Base-by-base conservation (phyloP, 1,140 invertebrate species). In the Gryon sp. region DNA sequence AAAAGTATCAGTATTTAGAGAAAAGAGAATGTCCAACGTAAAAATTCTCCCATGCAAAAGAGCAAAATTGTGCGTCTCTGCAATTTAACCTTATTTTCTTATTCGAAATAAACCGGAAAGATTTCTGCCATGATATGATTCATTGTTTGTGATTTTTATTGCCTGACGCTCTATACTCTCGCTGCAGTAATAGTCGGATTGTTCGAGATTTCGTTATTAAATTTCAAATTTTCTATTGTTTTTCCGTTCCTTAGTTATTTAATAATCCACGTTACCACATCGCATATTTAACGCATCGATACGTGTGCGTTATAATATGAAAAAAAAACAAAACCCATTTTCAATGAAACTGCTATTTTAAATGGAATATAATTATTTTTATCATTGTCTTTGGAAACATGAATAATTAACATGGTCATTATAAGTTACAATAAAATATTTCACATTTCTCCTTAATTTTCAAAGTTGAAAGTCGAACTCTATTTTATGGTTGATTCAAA, bases 81-180 rank as follows among this genome's bases (percentile, higher is more conserved):
- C 57, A 32, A 62, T 32, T 55, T 8, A 41, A 36, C 52, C 41
- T 57, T 59, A 52, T 73, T 43, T 30, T n/a, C n/a, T n/a, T n/a
- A n/a, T 73, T 43, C 43, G 40, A 73, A 73, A 43, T 73, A 55
- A 73, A 65, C 69, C 59, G 69, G 69, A 73, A 73, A 73, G 69
- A 73, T 73, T 65, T 46, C 43, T 19, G 52, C 19, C 69, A n/a
- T 11, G 60, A 65, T 65, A 73, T 12, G 50, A 65, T 4, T 34
- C 34, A 65, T 73, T 63, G 69, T 73, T 73, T 30, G 52, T 26
- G 40, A 63, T 52, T 73, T 73, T 73, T 73, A 73, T 65, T 59
- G 28, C 28, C 43, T 8, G 36, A 70, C 45, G 55, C 22, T 53
- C n/a, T n/a, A n/a, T n/a, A n/a, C n/a, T n/a, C n/a, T n/a, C 52